Percentiles rank a stretch among this genome's conserved stretches.
Conservation (phyloP, 2,888 invertebrate species). For the Phortica okadai region DNA sequence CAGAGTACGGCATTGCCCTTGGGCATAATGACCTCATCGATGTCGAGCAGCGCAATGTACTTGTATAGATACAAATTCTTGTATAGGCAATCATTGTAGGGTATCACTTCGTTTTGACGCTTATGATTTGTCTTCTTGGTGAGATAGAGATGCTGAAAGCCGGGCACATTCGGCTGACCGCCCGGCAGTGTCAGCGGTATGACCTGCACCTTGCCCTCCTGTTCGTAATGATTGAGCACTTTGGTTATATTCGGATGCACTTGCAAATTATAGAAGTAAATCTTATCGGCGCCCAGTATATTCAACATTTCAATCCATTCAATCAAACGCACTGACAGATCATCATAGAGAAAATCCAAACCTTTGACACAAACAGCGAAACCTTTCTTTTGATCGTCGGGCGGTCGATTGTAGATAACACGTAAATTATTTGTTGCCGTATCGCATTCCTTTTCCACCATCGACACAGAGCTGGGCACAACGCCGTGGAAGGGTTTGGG, state of each 20-base stretch:
- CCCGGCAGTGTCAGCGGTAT: slow-evolving; percentile 91
- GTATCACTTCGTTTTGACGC: slow-evolving; percentile 94
- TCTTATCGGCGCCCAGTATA: slow-evolving; percentile 92
- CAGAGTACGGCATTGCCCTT: slow-evolving; percentile 82
- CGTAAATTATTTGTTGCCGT: slow-evolving; percentile 89
- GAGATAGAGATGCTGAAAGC: slow-evolving; percentile 91
- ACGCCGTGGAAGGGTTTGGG: slow-evolving; percentile 85
- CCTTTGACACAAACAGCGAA: slow-evolving; percentile 97
- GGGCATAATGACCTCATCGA: slow-evolving; percentile 97
- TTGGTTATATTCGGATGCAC: slow-evolving; percentile 95
- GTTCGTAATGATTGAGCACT: slow-evolving; percentile 82
- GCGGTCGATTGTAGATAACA: slow-evolving; percentile 88
- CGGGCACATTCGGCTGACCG: slow-evolving; percentile 92
- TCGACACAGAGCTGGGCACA: slow-evolving; percentile 88
- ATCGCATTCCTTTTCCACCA: slow-evolving; percentile 91
- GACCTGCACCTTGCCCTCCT: slow-evolving; percentile 83
- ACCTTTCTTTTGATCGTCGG: slow-evolving; percentile 81
- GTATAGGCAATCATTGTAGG: slow-evolving; percentile 97
- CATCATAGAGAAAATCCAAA: slow-evolving; percentile 93
- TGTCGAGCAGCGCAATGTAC: slow-evolving; percentile 93
- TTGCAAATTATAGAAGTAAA: slow-evolving; percentile 92
- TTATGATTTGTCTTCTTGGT: slow-evolving; percentile 95
- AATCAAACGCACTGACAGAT: slow-evolving; percentile 90
- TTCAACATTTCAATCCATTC: slow-evolving; percentile 96
- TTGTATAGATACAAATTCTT: slow-evolving; percentile 93